phyloP scores from a whole-genome alignment of 92 coral and sea anemone genomes.

The Palythoa grandis region DNA sequence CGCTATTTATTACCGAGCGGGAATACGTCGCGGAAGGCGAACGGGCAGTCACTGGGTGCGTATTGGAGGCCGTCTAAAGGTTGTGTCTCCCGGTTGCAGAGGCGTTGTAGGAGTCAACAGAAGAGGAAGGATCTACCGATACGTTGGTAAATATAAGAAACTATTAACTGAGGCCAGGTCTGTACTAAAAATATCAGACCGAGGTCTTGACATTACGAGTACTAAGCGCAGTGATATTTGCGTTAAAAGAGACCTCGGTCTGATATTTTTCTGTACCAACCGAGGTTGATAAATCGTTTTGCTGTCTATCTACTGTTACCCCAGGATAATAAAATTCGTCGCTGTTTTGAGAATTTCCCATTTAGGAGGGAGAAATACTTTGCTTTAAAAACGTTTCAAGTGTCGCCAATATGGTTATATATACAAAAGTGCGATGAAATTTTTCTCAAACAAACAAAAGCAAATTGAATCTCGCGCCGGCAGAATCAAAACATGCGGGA shows the following conservation, averaged over 20 bases:
- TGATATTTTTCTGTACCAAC: background rate
- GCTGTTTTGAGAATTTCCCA: background rate
- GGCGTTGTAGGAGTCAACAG: conserved; percentile 29
- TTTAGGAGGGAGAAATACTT: no score
- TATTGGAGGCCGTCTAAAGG: conserved; percentile 32
- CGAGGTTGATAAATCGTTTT: no score
- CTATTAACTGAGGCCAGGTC: background rate
- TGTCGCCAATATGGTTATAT: no score
- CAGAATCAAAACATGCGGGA: no score
- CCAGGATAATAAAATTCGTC: no score
- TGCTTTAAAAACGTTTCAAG: no score
- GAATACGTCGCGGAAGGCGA: conserved; percentile 32
- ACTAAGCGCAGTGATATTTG: background rate
- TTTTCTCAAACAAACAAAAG: no score
- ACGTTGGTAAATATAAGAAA: conserved; percentile 4
- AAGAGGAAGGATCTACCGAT: conserved; percentile 13
- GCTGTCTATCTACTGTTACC: no score
- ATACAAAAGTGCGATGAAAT: no score
- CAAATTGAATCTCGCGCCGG: no score
- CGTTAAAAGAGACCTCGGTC: background rate
- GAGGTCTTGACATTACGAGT: background rate
- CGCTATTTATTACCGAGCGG: conserved; percentile 28
- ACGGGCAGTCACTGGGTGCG: conserved; percentile 44
- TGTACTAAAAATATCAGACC: background rate
- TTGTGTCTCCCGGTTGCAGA: conserved; percentile 30